phyloP scores from a whole-genome alignment of 2,113 vertebrate species.

The Aptenodytes patagonicus region DNA sequence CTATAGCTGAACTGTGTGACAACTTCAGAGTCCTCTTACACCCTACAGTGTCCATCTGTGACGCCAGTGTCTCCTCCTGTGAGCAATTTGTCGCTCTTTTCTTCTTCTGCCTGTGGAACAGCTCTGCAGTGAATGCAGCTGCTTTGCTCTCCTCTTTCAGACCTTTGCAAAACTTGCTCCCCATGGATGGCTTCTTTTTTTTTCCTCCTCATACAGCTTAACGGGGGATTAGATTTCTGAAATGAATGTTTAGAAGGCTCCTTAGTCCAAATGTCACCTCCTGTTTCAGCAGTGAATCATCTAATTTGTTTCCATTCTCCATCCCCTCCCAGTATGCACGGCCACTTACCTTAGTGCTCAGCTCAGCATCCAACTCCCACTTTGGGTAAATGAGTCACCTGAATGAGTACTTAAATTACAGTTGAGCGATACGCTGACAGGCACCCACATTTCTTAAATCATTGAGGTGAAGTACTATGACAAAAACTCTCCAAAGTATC shows the following conservation, averaged over 20 bases:
- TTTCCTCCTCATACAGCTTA: not conserved
- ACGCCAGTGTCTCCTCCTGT: not conserved
- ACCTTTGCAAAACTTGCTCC: not conserved
- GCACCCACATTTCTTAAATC: not conserved
- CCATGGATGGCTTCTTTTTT: not conserved
- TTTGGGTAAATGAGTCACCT: not conserved
- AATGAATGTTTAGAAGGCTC: not conserved
- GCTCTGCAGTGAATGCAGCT: not conserved
- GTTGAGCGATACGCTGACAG: not conserved
- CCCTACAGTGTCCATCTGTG: not conserved
- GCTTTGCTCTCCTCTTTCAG: not conserved
- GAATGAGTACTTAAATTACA: not conserved
- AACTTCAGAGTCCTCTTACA: not conserved
- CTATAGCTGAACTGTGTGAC: not conserved
- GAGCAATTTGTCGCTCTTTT: not conserved
- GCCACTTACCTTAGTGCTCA: constrained; percentile 40
- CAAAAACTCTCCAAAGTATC: not conserved
- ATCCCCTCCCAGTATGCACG: not conserved
- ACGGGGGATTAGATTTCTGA: not conserved
- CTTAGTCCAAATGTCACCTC: constrained; percentile 19
- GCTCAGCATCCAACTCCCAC: constrained; percentile 39
- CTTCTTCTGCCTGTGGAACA: accelerated
- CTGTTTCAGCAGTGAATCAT: constrained; percentile 41
- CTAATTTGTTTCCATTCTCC: not conserved
- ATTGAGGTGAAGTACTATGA: not conserved